Evolutionary conservation across 2,888 invertebrate species (phyloP), one percentile per base, ranked within the genome.

Genomic region (Sepioteuthis lessoniana): DNA sequence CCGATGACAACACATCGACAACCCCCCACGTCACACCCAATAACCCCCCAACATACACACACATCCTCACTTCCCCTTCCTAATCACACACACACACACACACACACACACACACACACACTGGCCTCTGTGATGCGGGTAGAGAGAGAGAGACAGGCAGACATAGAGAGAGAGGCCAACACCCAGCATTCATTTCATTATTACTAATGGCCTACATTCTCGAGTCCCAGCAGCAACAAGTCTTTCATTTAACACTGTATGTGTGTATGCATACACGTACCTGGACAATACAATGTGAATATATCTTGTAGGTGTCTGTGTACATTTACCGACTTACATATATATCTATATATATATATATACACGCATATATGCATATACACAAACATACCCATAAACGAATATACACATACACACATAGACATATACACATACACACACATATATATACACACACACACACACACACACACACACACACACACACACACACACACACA

Each of bases 171-270:
- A n/a, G n/a, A n/a, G n/a, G n/a, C n/a, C n/a, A 76, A 76, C 76
- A 76, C n/a, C 76, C 76, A 76, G n/a, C 76, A 76, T 76, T 76
- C 76, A 76, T 76, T n/a, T 35, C 76, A 76, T 76, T 76, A 76
- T 76, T 76, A 76, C 76, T 76, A 76, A 76, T 76, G 76, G n/a
- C 76, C 76, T 76, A 76, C 76, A 76, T 76, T 76, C 76, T 76
- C 76, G n/a, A 16, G n/a, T 13, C 10, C 76, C 76, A 76, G 76
- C 76, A 76, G 19, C 76, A 76, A 35, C 55, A 35, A 76, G 76
- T 76, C 76, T 35, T 76, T 76, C 42, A 42, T 42, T 76, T 76
- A n/a, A 76, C 35, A 76, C n/a, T 35, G n/a, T 0, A 76, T 76
- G n/a, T 55, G 28, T 25, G 55, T 35, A n/a, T n/a, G 76, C 76